Evolutionary conservation across 2,797 vertebrate genomes (phyloP).

Genomic region (Acropternis orthonyx): DNA sequence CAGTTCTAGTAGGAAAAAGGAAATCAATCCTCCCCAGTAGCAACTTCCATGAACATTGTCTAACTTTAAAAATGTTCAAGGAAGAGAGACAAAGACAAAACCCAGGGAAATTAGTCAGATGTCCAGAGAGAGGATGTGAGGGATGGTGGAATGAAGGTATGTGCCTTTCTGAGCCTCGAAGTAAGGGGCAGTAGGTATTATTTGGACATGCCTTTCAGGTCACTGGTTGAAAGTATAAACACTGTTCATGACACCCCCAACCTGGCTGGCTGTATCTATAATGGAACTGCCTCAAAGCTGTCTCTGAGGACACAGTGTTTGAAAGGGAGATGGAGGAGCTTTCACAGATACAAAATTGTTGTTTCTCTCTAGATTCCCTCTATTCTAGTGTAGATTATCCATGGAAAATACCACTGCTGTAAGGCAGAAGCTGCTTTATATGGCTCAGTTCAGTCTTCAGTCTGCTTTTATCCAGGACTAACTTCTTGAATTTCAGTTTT

Average conservation of each 20-base stretch:
- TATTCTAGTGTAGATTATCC: neutral
- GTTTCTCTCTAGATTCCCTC: neutral
- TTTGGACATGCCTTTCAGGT: neutral
- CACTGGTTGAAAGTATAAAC: neutral
- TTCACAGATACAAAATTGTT: neutral
- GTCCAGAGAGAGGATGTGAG: neutral
- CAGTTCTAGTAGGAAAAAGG: neutral
- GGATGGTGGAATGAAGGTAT: neutral
- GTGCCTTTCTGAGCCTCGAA: neutral
- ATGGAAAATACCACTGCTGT: neutral
- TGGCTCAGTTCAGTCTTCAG: neutral
- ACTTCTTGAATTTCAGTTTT: neutral
- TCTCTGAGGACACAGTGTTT: accelerated
- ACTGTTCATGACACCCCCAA: neutral
- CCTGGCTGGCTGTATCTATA: neutral
- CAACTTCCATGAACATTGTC: neutral
- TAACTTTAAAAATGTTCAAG: neutral
- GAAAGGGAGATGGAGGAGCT: neutral
- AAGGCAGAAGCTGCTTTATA: neutral
- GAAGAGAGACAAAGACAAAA: neutral
- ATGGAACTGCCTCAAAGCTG: neutral
- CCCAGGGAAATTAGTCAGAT: neutral
- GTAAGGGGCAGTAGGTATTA: neutral
- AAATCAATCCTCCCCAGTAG: neutral
- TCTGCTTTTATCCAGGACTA: neutral